phyloP scores from a whole-genome alignment of 2,888 invertebrate genomes.

The Phaedon cochleariae region DNA sequence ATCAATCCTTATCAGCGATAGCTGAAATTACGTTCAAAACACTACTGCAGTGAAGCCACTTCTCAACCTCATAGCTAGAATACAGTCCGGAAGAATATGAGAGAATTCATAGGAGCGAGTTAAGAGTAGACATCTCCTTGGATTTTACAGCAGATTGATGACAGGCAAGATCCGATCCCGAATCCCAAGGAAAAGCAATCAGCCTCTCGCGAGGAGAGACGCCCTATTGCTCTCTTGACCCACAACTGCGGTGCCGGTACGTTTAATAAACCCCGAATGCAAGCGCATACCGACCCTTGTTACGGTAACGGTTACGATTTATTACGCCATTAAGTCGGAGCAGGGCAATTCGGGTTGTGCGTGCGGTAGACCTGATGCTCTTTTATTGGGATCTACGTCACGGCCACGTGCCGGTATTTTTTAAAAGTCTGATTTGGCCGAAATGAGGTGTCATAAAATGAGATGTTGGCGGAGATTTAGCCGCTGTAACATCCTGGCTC shows the following conservation, averaged over 20 bases:
- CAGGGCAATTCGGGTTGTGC: slow-evolving; percentile 15
- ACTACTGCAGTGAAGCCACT: no score
- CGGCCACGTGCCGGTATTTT: slow-evolving; percentile 12
- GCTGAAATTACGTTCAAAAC: no score
- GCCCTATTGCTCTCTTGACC: slow-evolving; percentile 8
- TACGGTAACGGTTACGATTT: slow-evolving; percentile 15
- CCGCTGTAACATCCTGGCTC: slow-evolving; percentile 8
- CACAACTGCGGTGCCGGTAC: background rate
- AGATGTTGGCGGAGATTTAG: slow-evolving; percentile 13
- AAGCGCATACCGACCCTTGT: slow-evolving; percentile 19
- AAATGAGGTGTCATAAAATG: slow-evolving; percentile 19
- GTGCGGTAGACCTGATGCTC: slow-evolving; percentile 20
- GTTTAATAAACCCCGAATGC: slow-evolving; percentile 17
- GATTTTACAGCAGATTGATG: no score
- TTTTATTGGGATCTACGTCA: slow-evolving; percentile 18
- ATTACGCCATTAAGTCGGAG: slow-evolving; percentile 17
- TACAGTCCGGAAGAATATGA: no score
- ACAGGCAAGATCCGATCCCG: no score
- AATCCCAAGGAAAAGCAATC: no score
- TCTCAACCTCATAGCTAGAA: no score
- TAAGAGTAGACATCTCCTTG: no score
- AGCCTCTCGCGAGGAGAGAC: background rate
- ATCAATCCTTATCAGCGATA: no score
- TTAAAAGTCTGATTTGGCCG: slow-evolving; percentile 19
- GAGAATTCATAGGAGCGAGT: no score